Conservation (phyloP, 2,797 vertebrate species). For the Enteromius thamalakanensis region DNA sequence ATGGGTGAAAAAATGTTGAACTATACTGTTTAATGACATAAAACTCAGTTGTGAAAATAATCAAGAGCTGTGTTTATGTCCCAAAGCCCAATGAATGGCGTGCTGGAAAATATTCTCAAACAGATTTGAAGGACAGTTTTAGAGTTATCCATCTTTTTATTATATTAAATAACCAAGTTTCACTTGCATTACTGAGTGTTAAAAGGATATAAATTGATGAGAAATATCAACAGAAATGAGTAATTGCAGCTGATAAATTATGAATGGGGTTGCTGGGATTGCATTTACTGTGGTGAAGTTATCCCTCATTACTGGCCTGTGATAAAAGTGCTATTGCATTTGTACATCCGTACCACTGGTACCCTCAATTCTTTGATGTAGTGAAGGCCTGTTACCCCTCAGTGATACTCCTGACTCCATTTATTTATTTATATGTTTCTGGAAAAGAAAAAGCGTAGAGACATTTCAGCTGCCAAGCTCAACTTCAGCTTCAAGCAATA, state of each 20-base stretch:
- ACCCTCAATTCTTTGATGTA: conserved; percentile 65
- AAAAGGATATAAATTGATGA: conserved; percentile 69
- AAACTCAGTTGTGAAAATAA: background rate
- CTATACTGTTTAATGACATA: background rate
- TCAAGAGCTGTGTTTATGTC: background rate
- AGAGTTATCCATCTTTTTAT: conserved; percentile 16
- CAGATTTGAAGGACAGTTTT: background rate
- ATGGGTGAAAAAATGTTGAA: background rate
- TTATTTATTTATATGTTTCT: conserved; percentile 32
- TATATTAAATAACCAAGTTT: conserved; percentile 26
- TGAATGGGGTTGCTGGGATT: conserved; percentile 65
- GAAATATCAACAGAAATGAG: conserved; percentile 76
- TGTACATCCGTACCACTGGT: conserved; percentile 61
- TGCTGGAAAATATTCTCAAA: background rate
- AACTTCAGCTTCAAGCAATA: conserved; percentile 30
- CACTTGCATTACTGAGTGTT: conserved; percentile 58
- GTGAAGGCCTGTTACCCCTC: conserved; percentile 67
- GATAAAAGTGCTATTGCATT: conserved; percentile 68
- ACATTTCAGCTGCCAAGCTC: conserved; percentile 23
- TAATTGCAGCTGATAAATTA: conserved; percentile 77
- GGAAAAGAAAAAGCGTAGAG: conserved; percentile 36
- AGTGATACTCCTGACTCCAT: conserved; percentile 39
- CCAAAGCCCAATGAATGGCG: background rate
- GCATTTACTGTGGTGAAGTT: conserved; percentile 65
- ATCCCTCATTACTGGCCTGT: conserved; percentile 75